Base-by-base conservation (phyloP, 2,797 vertebrate species). In the Sebastes cheni region DNA sequence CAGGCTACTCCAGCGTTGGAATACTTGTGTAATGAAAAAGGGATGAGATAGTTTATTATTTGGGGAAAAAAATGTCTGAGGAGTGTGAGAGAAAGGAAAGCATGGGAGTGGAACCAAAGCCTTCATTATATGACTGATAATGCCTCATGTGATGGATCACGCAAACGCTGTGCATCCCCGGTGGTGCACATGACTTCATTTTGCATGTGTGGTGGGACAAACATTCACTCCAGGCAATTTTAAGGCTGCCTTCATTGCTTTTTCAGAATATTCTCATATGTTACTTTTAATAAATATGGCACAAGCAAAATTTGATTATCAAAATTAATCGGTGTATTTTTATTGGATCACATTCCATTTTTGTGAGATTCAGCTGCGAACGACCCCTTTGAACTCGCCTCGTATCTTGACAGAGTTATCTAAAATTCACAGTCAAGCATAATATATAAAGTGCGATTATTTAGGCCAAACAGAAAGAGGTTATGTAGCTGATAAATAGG, bases 151-250 rank as follows among this genome's bases (percentile, higher is more conserved):
- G 91, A 93, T 78, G 81, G 86, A 88, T 92, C 85, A 89, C 64
- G 71, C 83, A 55, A 88, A 85, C 29, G 32, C 66, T 3, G 71
- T 73, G 64, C 86, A 83, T 88, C 86, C 81, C 80, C 64, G 76
- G 80, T 86, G 88, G 85, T 65, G 88, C 69, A 61, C 81, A 94
- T 95, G 90, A 94, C 91, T 93, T 95, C 84, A 93, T 75, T 86
- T 91, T 88, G 90, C 93, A 92, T 92, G 93, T 85, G 85, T 88
- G 80, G 62, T 56, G 67, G 81, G 83, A 84, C 79, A 86, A 86
- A 84, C 79, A 83, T 83, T 81, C 82, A 80, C 72, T 74, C 46
- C 58, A 50, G 23, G 36, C 78, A 55, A 68, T 81, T 85, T 68
- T 56, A 78, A 71, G 52, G 60, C 64, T 86, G 75, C 64, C 67